Evolutionary conservation across 2,888 invertebrate genomes (phyloP), one percentile per base, ranked within the genome.

Genomic region (Pachymerium ferrugineum): DNA sequence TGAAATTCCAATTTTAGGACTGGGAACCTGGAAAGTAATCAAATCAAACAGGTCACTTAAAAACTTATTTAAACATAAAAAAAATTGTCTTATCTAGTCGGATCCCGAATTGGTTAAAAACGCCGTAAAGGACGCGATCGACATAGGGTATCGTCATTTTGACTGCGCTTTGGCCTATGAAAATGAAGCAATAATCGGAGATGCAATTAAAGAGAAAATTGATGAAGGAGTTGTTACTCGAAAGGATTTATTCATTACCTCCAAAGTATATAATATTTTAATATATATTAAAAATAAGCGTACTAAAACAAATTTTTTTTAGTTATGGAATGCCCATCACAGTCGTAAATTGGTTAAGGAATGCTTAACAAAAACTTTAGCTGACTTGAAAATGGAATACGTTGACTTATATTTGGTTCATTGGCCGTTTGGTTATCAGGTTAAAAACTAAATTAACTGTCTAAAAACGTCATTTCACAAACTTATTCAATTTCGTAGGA

Each of bases 251-350:
- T 91, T 88, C 81, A 85, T 91, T 74, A 88, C 88, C 1, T 88
- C 88, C 77, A 91, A 91, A 84, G 87, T 74, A 33, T 5, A 14
- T 8, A 5, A 69, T 3, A 28, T 28, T 1, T 6, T 70, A 10
- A 10, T 70, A 42, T 4, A n/a, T n/a, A n/a, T n/a, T n/a, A n/a
- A n/a, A n/a, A n/a, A n/a, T n/a, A n/a, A n/a, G n/a, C n/a, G n/a
- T n/a, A n/a, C n/a, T n/a, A n/a, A n/a, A n/a, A n/a, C n/a, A 5
- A 70, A 29, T 70, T 70, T 70, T 70, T 33, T 78, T 22, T 77
- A 94, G 86, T 82, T 93, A 1, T 95, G 95, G 95, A 93, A 94
- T 84, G 93, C 92, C 0, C 92, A 88, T 82, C 96, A 97, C 81
- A 87, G 87, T 19, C 87, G 88, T 0, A 90, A 92, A 76, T 83